A percentile compares a stretch with the other conserved stretches of the same genome.
phyloP scores from a whole-genome alignment of 2,113 vertebrate genomes.

The Forbesichthys agassizii region DNA sequence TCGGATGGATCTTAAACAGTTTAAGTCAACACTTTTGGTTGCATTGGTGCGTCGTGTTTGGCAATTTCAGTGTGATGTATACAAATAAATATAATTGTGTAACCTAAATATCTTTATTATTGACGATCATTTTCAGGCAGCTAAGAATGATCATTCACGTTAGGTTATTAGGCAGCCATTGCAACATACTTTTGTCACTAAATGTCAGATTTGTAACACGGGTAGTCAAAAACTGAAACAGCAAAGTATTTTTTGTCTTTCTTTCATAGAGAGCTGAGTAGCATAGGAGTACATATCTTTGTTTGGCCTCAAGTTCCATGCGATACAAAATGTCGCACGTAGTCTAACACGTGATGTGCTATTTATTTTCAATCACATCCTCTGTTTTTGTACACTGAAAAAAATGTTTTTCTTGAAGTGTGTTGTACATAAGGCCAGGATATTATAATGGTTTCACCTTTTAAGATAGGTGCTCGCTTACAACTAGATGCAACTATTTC shows the following conservation, averaged over 20 bases:
- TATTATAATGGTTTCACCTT: too few species aligned
- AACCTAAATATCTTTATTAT: slow-evolving; percentile 64
- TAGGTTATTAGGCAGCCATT: not conserved
- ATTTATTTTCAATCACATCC: not conserved
- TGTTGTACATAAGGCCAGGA: too few species aligned
- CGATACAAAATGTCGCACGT: slow-evolving; percentile 20
- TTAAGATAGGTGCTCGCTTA: too few species aligned
- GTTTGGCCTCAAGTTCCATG: slow-evolving; percentile 44
- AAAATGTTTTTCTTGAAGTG: not conserved
- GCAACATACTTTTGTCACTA: not conserved
- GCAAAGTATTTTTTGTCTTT: slow-evolving; percentile 11
- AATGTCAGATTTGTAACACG: not conserved
- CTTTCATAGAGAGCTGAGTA: not conserved
- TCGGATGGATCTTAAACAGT: slow-evolving; percentile 51
- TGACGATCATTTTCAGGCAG: not conserved
- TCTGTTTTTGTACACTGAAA: not conserved
- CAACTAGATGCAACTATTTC: too few species aligned
- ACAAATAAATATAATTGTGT: slow-evolving; percentile 29
- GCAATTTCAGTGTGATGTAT: not conserved
- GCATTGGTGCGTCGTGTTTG: not conserved
- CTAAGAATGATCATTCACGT: slow-evolving; percentile 1
- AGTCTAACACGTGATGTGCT: slow-evolving; percentile 31
- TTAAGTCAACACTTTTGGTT: not conserved
- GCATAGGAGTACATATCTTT: not conserved
- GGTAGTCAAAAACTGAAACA: not conserved